Conservation (phyloP, 2,113 vertebrate genomes). For the Prionailurus viverrinus region DNA sequence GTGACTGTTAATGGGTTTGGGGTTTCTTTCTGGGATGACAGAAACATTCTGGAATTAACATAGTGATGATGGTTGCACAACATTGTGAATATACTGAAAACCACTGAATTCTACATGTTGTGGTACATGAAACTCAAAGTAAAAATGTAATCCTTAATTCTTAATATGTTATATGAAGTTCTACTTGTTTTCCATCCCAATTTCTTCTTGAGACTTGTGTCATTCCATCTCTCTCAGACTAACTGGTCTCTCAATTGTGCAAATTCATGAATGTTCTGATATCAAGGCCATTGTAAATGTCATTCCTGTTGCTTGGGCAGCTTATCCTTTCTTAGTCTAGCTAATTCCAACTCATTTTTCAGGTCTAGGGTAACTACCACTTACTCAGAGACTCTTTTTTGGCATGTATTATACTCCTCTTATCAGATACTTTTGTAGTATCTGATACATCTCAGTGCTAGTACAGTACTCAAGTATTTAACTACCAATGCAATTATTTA, state of each 20-base stretch:
- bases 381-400: neutral
- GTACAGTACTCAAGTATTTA: neutral
- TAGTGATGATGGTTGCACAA: neutral
- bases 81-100: neutral
- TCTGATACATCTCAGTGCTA: neutral
- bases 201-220: neutral
- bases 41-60: neutral
- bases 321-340: constrained; percentile 1
- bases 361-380: neutral
- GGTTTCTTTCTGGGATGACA: neutral
- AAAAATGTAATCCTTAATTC: neutral
- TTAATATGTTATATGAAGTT: neutral
- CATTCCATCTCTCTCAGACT: neutral
- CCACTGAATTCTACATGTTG: neutral
- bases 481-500: neutral
- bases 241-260: neutral
- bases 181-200: neutral
- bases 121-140: neutral
- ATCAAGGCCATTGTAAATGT: neutral
- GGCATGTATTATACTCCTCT: neutral
- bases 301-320: neutral
- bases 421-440: neutral
- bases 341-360: constrained; percentile 33
- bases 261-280: neutral
- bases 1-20: neutral